phyloP scores from a whole-genome alignment of 1,140 invertebrate species.

The Heliconius hermathena region DNA sequence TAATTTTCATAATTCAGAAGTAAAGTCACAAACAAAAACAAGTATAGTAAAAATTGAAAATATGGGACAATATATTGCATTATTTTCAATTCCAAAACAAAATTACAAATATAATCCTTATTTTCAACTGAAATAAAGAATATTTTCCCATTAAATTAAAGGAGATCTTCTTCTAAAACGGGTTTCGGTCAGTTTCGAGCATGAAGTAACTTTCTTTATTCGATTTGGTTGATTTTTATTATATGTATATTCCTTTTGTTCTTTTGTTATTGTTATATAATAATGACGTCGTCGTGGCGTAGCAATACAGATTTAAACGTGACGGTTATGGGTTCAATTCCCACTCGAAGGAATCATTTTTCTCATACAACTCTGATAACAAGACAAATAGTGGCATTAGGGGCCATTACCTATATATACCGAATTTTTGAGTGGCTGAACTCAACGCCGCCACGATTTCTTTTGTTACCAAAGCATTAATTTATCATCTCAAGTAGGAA shows the following conservation, averaged over 20 bases:
- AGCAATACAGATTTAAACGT: neutral
- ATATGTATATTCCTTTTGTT: neutral
- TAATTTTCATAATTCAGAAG: neutral
- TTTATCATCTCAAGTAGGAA: neutral
- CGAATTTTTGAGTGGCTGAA: neutral
- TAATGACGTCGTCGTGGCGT: neutral
- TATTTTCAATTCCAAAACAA: neutral
- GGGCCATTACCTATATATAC: no score
- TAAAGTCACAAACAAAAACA: neutral
- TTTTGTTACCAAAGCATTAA: neutral
- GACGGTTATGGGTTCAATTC: neutral
- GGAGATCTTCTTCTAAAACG: conserved; percentile 5
- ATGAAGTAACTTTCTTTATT: conserved; percentile 11
- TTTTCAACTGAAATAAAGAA: neutral
- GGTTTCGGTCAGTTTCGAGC: conserved; percentile 1
- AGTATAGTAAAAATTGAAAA: neutral
- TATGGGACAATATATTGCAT: neutral
- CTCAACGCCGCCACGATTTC: neutral
- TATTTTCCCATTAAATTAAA: neutral
- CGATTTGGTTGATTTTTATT: conserved; percentile 8
- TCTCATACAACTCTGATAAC: neutral
- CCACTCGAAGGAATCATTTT: neutral
- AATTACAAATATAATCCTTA: neutral
- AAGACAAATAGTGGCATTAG: neutral
- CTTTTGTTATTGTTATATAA: neutral